These are phyloP conservation scores for Heliconius melpomene DNA, from an alignment of 1,140 invertebrate genomes.

Conservation along the genomic window DNA sequence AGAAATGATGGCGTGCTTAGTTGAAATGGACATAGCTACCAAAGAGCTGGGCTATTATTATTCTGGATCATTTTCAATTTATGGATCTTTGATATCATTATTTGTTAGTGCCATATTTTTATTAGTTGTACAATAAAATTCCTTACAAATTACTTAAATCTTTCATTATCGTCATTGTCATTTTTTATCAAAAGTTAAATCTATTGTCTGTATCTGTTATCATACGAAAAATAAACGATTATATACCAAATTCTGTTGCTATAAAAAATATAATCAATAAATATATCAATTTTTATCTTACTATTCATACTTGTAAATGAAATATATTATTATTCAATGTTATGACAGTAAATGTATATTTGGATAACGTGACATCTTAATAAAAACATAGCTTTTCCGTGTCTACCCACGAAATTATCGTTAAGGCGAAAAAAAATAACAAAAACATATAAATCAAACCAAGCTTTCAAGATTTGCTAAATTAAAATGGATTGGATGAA, in stretches of 20 bases:
- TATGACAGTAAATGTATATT: not conserved
- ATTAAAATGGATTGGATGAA: too few relatives aligned
- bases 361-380: too few relatives aligned
- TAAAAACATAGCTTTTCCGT: too few relatives aligned
- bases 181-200: not conserved
- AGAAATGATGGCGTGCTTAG: conserved; percentile 85
- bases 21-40: conserved; percentile 69
- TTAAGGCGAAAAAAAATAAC: too few relatives aligned
- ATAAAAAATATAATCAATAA: not conserved
- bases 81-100: conserved; percentile 3
- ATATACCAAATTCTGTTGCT: not conserved
- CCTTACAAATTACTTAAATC: not conserved
- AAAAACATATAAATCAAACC: too few relatives aligned
- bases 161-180: not conserved
- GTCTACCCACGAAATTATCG: too few relatives aligned
- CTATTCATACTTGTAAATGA: not conserved
- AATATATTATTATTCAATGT: not conserved
- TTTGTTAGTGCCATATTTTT: not conserved
- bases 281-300: not conserved
- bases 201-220: not conserved
- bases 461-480: too few relatives aligned
- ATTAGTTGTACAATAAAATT: not conserved
- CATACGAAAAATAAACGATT: not conserved
- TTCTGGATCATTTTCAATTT: not conserved
- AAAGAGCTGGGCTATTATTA: conserved; percentile 50